Evolutionary conservation across 2,113 vertebrate species (phyloP), one percentile per base, ranked within the genome.

Genomic region (Sclerurus mexicanus): DNA sequence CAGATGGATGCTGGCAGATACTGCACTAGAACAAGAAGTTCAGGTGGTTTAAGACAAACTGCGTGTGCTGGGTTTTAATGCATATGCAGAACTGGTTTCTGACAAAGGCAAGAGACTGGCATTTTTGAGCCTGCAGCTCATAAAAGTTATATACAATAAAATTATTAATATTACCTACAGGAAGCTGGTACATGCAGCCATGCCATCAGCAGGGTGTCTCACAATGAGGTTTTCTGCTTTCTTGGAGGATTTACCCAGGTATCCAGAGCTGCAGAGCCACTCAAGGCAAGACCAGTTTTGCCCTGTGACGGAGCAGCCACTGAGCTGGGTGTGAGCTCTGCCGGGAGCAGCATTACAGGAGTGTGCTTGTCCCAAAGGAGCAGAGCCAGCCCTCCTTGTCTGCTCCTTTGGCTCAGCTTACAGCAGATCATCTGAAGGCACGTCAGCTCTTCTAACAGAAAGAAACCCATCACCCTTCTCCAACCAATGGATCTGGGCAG

Each of bases 131-230:
- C 79, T 69, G 44, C 58, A 69, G 81, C 69, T 95, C 52, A 31
- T 40, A 59, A 60, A 58, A 88, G 74, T 17, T n/a, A 47, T 80
- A 49, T 35, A 31, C 33, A 73, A 39, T 10, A 74, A 74, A 79
- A 46, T 50, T 55, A 67, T 59, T 63, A 52, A 71, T 58, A 49
- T 64, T 47, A 18, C 50, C 40, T 42, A 10, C 2, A 49, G 75
- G 50, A 66, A 56, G 9, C 46, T 49, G 46, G 44, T 39, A 60
- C 1, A 0, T 30, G 55, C 1, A 17, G 82, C 50, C 4, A 1
- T 56, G 44, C 55, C 31, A 25, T 42, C 85, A 87, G 55, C 77
- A 39, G 0, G 0, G 5, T 14, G 39, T 63, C 39, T 39, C 68
- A 60, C 3, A 2, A 2, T 0, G 6, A 21, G 42, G 15, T 71